Evolutionary conservation across 2,888 invertebrate species (phyloP).

Genomic region (Ceriagrion tenellum): DNA sequence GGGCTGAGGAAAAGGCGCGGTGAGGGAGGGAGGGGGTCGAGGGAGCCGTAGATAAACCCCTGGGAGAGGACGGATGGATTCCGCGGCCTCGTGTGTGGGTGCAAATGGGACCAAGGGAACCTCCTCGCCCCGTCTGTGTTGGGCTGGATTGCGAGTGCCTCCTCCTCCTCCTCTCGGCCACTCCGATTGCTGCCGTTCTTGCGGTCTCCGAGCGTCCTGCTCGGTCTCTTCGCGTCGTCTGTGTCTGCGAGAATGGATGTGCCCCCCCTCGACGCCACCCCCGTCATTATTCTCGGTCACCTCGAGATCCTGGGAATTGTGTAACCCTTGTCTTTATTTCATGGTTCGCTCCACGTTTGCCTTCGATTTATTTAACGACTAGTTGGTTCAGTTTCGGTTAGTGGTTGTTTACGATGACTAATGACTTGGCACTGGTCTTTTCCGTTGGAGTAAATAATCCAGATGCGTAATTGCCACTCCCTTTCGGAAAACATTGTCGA

Average conservation of each 20-base stretch:
- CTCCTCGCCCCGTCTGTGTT: too few relatives aligned
- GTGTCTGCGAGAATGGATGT: too few relatives aligned
- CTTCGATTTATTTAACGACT: not conserved
- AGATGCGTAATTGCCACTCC: too few relatives aligned
- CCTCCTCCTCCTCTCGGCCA: not conserved
- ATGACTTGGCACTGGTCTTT: too few relatives aligned
- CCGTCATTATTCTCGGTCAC: not conserved
- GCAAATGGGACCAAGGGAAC: too few relatives aligned
- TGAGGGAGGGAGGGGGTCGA: not conserved
- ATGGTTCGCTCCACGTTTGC: not conserved
- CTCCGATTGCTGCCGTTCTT: not conserved
- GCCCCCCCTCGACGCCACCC: too few relatives aligned
- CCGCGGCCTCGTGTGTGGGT: too few relatives aligned
- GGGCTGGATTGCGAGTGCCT: not conserved
- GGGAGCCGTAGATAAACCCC: slow-evolving; percentile 28
- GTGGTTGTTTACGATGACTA: too few relatives aligned
- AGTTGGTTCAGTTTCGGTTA: too few relatives aligned
- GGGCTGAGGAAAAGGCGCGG: not conserved
- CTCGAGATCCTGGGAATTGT: not conserved
- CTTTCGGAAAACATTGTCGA: too few relatives aligned
- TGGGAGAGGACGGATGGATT: not conserved
- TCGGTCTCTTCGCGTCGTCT: not conserved
- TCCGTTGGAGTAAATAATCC: too few relatives aligned
- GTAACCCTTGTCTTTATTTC: not conserved
- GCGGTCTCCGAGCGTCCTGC: not conserved